phyloP scores from a whole-genome alignment of 1,140 invertebrate species.

The Panonychus citri region DNA sequence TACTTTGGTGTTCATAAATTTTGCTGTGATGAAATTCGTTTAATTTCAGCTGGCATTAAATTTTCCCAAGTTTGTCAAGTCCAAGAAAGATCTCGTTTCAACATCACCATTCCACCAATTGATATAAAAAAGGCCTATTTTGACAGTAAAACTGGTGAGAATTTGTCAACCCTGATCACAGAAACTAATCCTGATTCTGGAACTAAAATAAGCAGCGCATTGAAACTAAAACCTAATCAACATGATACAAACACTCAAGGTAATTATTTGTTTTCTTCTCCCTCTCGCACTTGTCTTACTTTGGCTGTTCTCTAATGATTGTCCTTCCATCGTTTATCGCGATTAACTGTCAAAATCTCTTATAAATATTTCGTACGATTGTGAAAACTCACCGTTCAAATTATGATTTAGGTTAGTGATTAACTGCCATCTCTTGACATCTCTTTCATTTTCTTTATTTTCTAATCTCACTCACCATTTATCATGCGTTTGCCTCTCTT shows the following conservation, averaged over 20 bases:
- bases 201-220: no score
- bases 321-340: no score
- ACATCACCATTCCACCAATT: not conserved
- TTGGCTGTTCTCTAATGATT: no score
- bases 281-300: no score
- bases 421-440: not conserved
- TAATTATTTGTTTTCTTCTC: no score
- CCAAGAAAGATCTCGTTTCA: not conserved
- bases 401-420: not conserved
- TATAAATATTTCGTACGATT: not conserved
- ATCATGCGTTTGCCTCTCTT: not conserved
- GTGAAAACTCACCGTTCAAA: not conserved
- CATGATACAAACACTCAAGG: no score
- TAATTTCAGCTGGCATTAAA: not conserved
- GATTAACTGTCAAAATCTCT: no score
- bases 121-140: no score
- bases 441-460: not conserved
- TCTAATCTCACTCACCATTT: not conserved
- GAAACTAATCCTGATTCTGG: no score
- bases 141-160: no score
- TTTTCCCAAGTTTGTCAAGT: not conserved
- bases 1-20: not conserved
- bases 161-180: no score
- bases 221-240: no score
- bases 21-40: not conserved